phyloP scores from a whole-genome alignment of 2,113 vertebrate genomes.

The Oxyura jamaicensis region DNA sequence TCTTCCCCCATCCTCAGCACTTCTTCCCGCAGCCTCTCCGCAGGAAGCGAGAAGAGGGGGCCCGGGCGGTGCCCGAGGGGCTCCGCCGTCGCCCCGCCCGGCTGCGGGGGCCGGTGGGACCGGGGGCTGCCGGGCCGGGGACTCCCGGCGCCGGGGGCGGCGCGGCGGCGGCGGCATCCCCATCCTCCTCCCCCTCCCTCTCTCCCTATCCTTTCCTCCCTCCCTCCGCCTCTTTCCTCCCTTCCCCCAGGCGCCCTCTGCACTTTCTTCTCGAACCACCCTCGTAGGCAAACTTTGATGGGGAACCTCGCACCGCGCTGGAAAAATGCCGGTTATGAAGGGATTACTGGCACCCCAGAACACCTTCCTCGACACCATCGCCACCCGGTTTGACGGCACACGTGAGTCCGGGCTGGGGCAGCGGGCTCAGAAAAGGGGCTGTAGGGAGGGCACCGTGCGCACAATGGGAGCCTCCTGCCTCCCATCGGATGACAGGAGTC shows the following conservation, averaged over 20 bases:
- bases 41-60: not conserved
- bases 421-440: not conserved
- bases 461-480: not conserved
- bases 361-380: constrained; percentile 98
- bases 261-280: constrained; percentile 73
- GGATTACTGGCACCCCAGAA: constrained; percentile 98
- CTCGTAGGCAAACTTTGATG: constrained; percentile 90
- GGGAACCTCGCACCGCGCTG: constrained; percentile 87
- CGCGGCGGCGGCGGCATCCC: constrained; percentile 4
- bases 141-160: constrained; percentile 26
- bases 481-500: not conserved
- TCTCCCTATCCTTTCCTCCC: not conserved
- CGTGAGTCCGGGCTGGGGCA: constrained; percentile 85
- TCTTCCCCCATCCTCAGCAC: not conserved
- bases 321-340: constrained; percentile 99
- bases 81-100: not conserved
- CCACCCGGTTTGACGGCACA: constrained; percentile 97
- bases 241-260: constrained; percentile 39
- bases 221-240: not conserved
- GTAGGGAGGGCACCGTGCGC: rapidly evolving
- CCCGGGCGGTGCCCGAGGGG: not conserved
- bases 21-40: not conserved
- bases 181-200: constrained; percentile 4
- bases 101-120: not conserved
- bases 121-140: not conserved